Evolutionary conservation across 2,113 vertebrate species (phyloP), one percentile per base, ranked within the genome.

Genomic region (Ceratotherium simum): DNA sequence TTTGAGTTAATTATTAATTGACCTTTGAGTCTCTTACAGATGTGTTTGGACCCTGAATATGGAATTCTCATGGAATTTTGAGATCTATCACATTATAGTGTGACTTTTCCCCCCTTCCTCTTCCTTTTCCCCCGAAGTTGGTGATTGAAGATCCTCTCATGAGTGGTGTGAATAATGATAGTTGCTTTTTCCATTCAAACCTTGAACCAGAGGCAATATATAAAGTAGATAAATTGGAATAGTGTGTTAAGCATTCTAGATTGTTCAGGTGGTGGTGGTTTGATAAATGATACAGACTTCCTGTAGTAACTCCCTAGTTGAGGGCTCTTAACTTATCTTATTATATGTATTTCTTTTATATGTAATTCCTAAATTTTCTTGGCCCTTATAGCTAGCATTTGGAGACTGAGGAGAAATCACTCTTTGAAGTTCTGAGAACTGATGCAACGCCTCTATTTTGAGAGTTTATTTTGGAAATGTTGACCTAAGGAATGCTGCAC

Each of bases 11-110:
- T n/a, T n/a, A 96, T 95, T 97, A 86, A 97, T 96, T 95, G 96
- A 90, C 95, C 92, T 97, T 98, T 95, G 94, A 98, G 97, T 98
- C 94, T 98, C 96, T 97, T 98, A 98, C 97, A 97, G 96, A 96
- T 98, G 65, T 98, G 87, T 97, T 97, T 98, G 97, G 94, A 97
- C 87, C 62, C 92, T 36, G 92, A 96, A 96, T 98, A 88, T 98
- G 96, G 92, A 97, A 97, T 98, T 98, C 80, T 96, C 83, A 96
- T 97, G 97, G 97, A 96, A 97, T 97, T 98, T 98, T 97, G 97
- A 97, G 96, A 96, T 96, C 92, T 79, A 78, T 98, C 94, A 97
- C 94, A 95, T 78, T 98, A 72, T 98, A 98, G 87, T 98, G 92
- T 98, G 97, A 95, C 93, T 96, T 89, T 65, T 58, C 0, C 64